These are phyloP conservation scores for Pogoniulus pusillus DNA, from an alignment of 2,797 vertebrate species.

Conservation along the genomic window DNA sequence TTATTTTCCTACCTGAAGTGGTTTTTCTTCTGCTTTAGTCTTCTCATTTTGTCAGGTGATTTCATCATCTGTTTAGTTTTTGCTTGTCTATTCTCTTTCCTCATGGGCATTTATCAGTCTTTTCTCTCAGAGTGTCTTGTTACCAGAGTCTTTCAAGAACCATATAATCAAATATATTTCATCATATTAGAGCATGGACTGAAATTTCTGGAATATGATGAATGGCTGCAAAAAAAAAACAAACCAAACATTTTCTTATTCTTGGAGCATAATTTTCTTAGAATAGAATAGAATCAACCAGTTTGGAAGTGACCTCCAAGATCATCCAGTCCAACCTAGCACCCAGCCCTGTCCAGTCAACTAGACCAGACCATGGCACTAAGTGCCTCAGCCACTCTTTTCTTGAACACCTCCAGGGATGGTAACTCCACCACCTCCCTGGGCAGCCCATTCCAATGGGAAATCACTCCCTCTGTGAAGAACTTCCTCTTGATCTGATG, in stretches of 20 bases:
- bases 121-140: not conserved
- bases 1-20: not conserved
- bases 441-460: too few species aligned
- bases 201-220: not conserved
- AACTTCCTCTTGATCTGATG: not conserved
- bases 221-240: not conserved
- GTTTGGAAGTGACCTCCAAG: too few species aligned
- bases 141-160: not conserved
- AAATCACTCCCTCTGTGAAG: too few species aligned
- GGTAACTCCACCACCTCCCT: too few species aligned
- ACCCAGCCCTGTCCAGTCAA: too few species aligned
- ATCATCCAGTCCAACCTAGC: too few species aligned
- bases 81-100: not conserved
- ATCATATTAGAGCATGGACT: accelerated
- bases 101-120: not conserved
- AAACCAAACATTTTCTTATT: not conserved
- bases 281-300: too few species aligned
- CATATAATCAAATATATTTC: not conserved
- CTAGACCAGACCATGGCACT: too few species aligned
- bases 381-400: too few species aligned
- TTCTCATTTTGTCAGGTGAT: not conserved
- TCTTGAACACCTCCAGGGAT: too few species aligned
- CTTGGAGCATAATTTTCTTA: not conserved
- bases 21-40: not conserved
- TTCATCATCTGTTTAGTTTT: not conserved